Evolutionary conservation across 37 sponge, comb jelly and placozoan genomes (phyloP), one percentile per base, ranked within the genome.

Genomic region (Amphimedon queenslandica): DNA sequence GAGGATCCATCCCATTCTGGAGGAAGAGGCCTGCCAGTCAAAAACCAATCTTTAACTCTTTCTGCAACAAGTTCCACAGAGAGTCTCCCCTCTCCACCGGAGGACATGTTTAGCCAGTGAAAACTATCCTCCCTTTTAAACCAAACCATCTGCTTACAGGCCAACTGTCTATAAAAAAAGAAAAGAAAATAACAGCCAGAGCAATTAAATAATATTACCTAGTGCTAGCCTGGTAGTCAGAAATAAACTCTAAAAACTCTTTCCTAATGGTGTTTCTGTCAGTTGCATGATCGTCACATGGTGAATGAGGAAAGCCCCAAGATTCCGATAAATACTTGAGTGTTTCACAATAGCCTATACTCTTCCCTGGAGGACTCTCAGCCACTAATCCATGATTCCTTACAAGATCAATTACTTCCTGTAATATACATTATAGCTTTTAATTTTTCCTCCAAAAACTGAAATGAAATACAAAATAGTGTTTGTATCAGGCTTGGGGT

Each of bases 331-430:
- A 71, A 64, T 61, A 90, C 40, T 90, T 82, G 41, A 90, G 78
- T 31, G 81, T 78, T 42, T 90, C 86, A 63, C 91, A 66, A 58
- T 90, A 90, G 21, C 91, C 91, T 27, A 90, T 55, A 73, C 91
- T 80, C 38, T 81, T 55, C 0, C 91, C 86, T 1, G 91, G 78
- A 37, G 71, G 82, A 42, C 70, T 72, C 16, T 90, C 82, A 1
- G 53, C 25, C 53, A 42, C 55, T 42, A 90, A 53, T 1, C 70
- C 70, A 20, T 51, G 57, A 33, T 61, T 18, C 4, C 58, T 55
- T 13, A 90, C 78, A 58, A 90, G 57, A 11, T 39, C 3, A 23
- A 81, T 69, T 67, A 81, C 86, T 73, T 90, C 91, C 91, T 90
- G 36, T n/a, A n/a, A n/a, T n/a, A n/a, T n/a, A n/a, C n/a, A n/a